Percentiles rank a stretch among this genome's conserved stretches.
Evolutionary conservation across 2,113 vertebrate species (phyloP).

Genomic region (Hippocampus barbouri): DNA sequence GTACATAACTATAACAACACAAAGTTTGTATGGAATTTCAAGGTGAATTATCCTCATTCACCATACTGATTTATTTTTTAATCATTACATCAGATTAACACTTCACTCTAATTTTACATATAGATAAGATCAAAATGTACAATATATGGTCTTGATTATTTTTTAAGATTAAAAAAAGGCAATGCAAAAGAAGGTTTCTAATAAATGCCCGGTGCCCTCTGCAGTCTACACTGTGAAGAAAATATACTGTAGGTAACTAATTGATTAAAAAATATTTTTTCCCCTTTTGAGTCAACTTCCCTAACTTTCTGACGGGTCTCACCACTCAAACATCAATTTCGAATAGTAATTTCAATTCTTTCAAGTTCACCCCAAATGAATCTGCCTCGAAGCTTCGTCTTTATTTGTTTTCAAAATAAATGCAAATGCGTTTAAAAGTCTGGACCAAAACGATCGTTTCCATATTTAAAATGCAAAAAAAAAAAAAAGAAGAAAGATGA

Average conservation of each 20-base stretch:
- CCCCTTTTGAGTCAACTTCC: neutral
- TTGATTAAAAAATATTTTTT: neutral
- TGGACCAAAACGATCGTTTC: neutral
- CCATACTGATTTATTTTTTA: no score
- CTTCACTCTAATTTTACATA: no score
- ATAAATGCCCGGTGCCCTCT: neutral
- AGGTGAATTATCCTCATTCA: no score
- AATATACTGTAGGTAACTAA: no score
- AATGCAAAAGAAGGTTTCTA: no score
- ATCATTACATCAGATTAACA: no score
- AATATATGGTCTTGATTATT: no score
- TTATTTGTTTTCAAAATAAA: neutral
- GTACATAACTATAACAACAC: neutral
- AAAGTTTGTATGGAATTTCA: neutral
- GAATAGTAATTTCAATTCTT: conserved; percentile 31
- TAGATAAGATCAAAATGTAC: no score
- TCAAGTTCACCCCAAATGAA: neutral
- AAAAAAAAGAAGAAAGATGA: neutral
- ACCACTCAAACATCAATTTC: conserved; percentile 32
- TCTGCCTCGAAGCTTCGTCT: no score
- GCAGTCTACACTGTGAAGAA: no score
- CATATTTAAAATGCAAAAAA: neutral
- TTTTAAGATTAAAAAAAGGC: no score
- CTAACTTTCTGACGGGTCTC: conserved; percentile 5
- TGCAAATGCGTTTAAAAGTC: neutral